Evolutionary conservation across 1,140 invertebrate genomes (phyloP).

Genomic region (Bradysia coprophila): DNA sequence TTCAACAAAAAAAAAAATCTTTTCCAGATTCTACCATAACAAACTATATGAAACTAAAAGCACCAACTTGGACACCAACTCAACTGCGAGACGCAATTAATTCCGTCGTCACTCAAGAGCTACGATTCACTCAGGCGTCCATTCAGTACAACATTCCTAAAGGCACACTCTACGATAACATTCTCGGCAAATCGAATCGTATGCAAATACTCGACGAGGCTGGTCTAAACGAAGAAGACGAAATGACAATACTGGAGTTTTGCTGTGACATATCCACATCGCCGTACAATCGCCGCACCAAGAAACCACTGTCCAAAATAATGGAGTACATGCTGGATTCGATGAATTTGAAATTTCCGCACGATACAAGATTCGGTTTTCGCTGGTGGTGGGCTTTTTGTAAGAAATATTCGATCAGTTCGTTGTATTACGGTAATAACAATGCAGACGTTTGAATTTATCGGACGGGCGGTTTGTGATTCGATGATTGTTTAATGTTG

Average conservation of each 20-base stretch:
- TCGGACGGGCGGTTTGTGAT: no score
- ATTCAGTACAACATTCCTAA: slow-evolving; percentile 53
- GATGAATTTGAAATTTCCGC: slow-evolving; percentile 35
- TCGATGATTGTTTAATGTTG: no score
- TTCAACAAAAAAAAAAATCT: no score
- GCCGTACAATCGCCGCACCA: slow-evolving; percentile 51
- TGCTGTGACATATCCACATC: slow-evolving; percentile 52
- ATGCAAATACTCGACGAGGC: slow-evolving; percentile 56
- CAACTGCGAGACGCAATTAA: slow-evolving; percentile 57
- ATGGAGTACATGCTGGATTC: slow-evolving; percentile 44
- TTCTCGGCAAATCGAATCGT: slow-evolving; percentile 54
- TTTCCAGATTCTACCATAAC: no score
- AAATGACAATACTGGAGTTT: slow-evolving; percentile 45
- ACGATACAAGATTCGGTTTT: slow-evolving; percentile 46
- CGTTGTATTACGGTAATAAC: slow-evolving; percentile 34
- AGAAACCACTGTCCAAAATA: slow-evolving; percentile 43
- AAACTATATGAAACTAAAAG: slow-evolving; percentile 56
- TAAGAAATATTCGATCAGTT: slow-evolving; percentile 57
- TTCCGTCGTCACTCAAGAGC: slow-evolving; percentile 51
- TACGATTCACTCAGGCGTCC: slow-evolving; percentile 58
- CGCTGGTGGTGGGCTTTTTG: slow-evolving; percentile 69
- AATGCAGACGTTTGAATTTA: background rate
- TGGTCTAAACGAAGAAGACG: slow-evolving; percentile 37
- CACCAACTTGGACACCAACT: slow-evolving; percentile 53
- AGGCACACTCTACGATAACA: slow-evolving; percentile 60